These are phyloP conservation scores for Lithobius niger DNA, from an alignment of 1,140 invertebrate species.

Conservation along the genomic window DNA sequence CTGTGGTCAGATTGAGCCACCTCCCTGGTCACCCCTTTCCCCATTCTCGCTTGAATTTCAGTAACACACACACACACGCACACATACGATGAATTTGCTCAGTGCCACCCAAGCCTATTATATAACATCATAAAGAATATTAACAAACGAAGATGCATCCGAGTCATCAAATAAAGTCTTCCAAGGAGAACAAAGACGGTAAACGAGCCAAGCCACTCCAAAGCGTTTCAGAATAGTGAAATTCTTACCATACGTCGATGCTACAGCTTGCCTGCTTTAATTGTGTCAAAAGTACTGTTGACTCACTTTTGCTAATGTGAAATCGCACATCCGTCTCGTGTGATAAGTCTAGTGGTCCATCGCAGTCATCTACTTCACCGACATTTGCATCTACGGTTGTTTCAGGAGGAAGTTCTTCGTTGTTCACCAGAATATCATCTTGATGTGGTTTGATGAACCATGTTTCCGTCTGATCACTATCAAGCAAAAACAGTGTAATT, in stretches of 20 bases:
- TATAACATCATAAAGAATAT: too few species aligned
- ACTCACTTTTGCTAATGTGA: constrained; percentile 31
- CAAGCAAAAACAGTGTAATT: too few species aligned
- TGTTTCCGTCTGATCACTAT: background rate
- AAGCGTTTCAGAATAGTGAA: background rate
- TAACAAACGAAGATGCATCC: too few species aligned
- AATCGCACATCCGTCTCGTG: constrained; percentile 29
- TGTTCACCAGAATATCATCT: constrained; percentile 15
- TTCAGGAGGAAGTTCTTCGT: constrained; percentile 14
- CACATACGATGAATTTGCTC: too few species aligned
- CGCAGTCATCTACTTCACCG: constrained; percentile 13
- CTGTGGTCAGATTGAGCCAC: too few species aligned
- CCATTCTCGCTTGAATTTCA: too few species aligned
- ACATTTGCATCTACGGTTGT: background rate
- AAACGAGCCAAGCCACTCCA: background rate
- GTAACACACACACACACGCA: too few species aligned
- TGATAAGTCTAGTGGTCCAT: constrained; percentile 28
- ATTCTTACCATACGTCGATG: too few species aligned
- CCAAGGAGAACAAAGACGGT: background rate
- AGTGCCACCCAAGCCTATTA: too few species aligned
- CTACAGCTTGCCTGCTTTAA: too few species aligned
- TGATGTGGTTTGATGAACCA: background rate
- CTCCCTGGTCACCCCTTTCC: too few species aligned
- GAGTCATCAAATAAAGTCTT: too few species aligned
- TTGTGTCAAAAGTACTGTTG: background rate